These are phyloP conservation scores for Drosophila crucigera DNA, from an alignment of 2,888 invertebrate genomes.

Conservation along the genomic window DNA sequence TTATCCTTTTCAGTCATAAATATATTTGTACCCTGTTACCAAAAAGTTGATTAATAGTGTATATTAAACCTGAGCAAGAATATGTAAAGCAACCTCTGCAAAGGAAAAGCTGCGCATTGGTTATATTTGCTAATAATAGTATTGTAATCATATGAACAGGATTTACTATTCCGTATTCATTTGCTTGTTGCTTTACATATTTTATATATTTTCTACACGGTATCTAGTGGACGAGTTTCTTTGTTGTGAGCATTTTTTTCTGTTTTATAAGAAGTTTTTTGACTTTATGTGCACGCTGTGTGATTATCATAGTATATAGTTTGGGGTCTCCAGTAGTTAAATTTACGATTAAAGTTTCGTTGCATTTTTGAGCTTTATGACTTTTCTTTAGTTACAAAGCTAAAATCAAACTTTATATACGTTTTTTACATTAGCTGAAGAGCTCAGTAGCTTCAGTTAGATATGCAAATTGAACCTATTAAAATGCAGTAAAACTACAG, in stretches of 20 bases:
- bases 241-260: not conserved
- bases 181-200: not conserved
- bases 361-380: not conserved
- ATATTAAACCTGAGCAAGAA: not conserved
- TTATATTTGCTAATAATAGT: too few relatives aligned
- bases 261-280: not conserved
- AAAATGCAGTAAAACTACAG: not conserved
- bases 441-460: not conserved
- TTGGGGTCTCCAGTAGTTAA: not conserved
- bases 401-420: not conserved
- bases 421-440: not conserved
- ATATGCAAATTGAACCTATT: conserved; percentile 1
- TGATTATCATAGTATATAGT: conserved; percentile 1
- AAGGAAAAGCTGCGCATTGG: too few relatives aligned
- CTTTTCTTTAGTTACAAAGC: conserved; percentile 9
- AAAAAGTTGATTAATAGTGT: not conserved
- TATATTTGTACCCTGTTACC: not conserved
- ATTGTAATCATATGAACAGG: not conserved
- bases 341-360: conserved; percentile 8
- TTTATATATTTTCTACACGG: not conserved
- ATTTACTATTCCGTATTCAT: not conserved
- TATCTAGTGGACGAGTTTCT: not conserved
- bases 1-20: not conserved
- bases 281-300: not conserved
- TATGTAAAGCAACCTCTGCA: not conserved